These are phyloP conservation scores for Sinella curviseta DNA, from an alignment of 1,140 invertebrate species.

Conservation along the genomic window DNA sequence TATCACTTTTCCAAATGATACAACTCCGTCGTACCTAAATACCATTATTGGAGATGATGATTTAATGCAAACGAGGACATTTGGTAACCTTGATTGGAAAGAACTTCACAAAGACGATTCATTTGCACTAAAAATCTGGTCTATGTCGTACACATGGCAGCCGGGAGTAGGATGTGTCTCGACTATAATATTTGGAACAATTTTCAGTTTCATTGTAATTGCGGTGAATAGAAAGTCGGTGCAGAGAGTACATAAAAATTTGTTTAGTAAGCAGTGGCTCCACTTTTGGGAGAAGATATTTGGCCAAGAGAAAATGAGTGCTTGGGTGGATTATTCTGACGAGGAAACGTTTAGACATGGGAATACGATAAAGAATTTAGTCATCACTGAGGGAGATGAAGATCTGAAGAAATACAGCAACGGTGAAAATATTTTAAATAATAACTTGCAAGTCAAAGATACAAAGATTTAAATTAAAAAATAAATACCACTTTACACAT, in stretches of 20 bases:
- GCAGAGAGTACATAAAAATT: slow-evolving; percentile 20
- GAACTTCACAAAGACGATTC: slow-evolving; percentile 9
- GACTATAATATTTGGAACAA: slow-evolving; percentile 22
- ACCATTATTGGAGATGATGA: neutral
- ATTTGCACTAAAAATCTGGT: neutral
- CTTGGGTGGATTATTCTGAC: slow-evolving; percentile 27
- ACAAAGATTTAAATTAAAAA: too few relatives aligned
- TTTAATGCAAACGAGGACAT: neutral
- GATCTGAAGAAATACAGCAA: too few relatives aligned
- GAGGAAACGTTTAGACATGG: neutral
- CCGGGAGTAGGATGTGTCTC: slow-evolving; percentile 14
- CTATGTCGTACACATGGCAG: slow-evolving; percentile 31
- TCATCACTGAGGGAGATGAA: too few relatives aligned
- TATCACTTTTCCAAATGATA: neutral
- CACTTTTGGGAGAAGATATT: slow-evolving; percentile 29
- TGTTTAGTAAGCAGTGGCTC: slow-evolving; percentile 27
- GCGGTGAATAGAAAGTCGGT: neutral
- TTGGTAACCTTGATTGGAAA: slow-evolving; percentile 19
- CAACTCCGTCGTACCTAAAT: too few relatives aligned
- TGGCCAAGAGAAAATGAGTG: slow-evolving; percentile 32
- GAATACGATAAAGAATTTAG: neutral
- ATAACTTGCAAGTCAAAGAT: too few relatives aligned
- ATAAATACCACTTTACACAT: too few relatives aligned
- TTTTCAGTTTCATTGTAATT: slow-evolving; percentile 27
- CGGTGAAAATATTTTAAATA: too few relatives aligned